These are phyloP conservation scores for Drosophila bipectinata DNA, from an alignment of 1,140 invertebrate species.

Conservation along the genomic window DNA sequence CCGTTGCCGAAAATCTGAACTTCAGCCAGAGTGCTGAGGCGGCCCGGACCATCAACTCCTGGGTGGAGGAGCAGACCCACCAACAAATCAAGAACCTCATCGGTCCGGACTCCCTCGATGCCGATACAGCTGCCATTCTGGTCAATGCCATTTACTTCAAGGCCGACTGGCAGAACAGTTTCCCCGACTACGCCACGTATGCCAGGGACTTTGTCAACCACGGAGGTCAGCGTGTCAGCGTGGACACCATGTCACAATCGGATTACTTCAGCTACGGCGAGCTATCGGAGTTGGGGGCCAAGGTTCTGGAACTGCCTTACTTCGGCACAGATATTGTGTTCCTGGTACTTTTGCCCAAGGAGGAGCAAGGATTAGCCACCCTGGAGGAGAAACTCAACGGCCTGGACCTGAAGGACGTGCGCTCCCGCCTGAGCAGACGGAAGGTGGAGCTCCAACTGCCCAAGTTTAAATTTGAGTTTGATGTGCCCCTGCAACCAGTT, in stretches of 20 bases:
- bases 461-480: constrained; percentile 87
- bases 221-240: constrained; percentile 57
- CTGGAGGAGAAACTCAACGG: constrained; percentile 84
- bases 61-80: constrained; percentile 86
- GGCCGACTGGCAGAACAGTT: constrained; percentile 54
- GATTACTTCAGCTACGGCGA: constrained; percentile 58
- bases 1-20: constrained; percentile 82
- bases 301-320: constrained; percentile 57
- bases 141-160: constrained; percentile 88
- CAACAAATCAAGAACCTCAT: constrained; percentile 86
- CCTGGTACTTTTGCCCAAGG: constrained; percentile 86
- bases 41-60: constrained; percentile 85
- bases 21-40: constrained; percentile 79
- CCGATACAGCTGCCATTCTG: constrained; percentile 84
- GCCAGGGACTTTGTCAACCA: constrained; percentile 38
- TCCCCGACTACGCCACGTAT: constrained; percentile 40
- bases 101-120: constrained; percentile 55
- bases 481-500: constrained; percentile 84
- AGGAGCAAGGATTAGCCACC: constrained; percentile 84
- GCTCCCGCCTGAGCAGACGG: constrained; percentile 49
- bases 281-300: constrained; percentile 51
- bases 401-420: constrained; percentile 66
- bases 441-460: constrained; percentile 86
- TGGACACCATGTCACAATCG: constrained; percentile 85
- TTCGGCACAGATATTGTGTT: constrained; percentile 85